phyloP scores from a whole-genome alignment of 1,140 invertebrate genomes.

The Trigoniulus corallinus region DNA sequence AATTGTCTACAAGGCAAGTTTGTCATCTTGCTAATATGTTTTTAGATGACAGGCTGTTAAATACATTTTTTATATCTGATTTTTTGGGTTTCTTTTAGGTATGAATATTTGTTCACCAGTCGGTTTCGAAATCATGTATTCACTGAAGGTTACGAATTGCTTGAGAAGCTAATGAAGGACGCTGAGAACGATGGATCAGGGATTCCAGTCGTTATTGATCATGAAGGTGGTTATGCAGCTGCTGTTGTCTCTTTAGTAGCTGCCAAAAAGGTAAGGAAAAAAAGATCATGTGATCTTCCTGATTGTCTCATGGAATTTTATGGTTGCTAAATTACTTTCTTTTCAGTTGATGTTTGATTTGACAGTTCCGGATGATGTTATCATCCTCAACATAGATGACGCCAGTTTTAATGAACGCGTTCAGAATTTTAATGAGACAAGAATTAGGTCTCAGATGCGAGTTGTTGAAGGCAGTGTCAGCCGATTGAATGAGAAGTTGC shows the following conservation, averaged over 20 bases:
- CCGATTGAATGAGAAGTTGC: too few species aligned
- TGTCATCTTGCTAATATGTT: constrained; percentile 35
- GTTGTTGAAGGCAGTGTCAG: too few species aligned
- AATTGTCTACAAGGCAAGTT: constrained; percentile 16
- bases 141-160: background rate
- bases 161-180: constrained; percentile 11
- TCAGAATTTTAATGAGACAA: too few species aligned
- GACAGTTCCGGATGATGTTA: constrained; percentile 39
- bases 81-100: constrained; percentile 14
- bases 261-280: constrained; percentile 8
- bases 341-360: constrained; percentile 30
- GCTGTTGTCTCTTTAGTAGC: constrained; percentile 18
- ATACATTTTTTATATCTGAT: constrained; percentile 31
- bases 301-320: background rate
- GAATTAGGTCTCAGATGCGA: too few species aligned
- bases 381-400: too few species aligned
- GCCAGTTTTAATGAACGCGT: too few species aligned
- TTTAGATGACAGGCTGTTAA: constrained; percentile 30
- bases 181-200: background rate
- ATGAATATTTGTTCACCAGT: constrained; percentile 4
- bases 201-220: background rate
- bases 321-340: background rate
- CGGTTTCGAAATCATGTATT: constrained; percentile 1
- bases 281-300: background rate
- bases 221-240: constrained; percentile 22